Evolutionary conservation across 2,113 vertebrate genomes (phyloP), one percentile per base, ranked within the genome.

Genomic region (Tor tambroides): DNA sequence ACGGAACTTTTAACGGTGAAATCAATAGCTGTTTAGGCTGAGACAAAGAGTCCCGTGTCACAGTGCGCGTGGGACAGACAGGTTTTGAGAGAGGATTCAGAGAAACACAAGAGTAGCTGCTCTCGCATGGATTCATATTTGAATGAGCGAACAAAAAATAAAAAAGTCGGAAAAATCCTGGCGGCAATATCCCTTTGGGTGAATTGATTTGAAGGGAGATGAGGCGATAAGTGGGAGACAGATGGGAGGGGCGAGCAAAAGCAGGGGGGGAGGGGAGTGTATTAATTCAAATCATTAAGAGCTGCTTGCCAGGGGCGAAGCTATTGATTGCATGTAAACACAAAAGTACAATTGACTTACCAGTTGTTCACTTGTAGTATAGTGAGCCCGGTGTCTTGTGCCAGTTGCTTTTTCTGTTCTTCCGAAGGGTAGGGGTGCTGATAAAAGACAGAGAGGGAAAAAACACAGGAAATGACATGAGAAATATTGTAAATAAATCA

Each of bases 341-440:
- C 86, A 59, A 83, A 82, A 94, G 85, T 86, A 59, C 91, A 93
- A 92, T 93, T 90, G 91, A 96, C 98, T 97, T 92, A 99, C 98
- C 98, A 99, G 91, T 99, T 99, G 97, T 99, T 99, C 95, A 99
- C 98, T 97, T 99, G 98, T 95, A 99, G 96, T 96, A 99, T 99
- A 94, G 98, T 99, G 94, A 99, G 97, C 90, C 98, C 98, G 7
- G 98, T 99, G 94, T 99, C 98, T 95, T 99, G 98, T 92, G 98
- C 98, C 96, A 99, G 95, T 94, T 99, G 98, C 92, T 99, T 99
- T 96, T 99, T 99, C 97, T 99, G 98, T 95, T 99, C 98, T 96
- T 99, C 98, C 94, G 98, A 99, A 85, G 98, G 98, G 94, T 99
- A 99, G 74, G 98, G 98, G 93, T 99, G 98, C 98, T 99, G 89